Conservation (phyloP, 2,888 invertebrate genomes). For the Xanthostigma xanthostigma region DNA sequence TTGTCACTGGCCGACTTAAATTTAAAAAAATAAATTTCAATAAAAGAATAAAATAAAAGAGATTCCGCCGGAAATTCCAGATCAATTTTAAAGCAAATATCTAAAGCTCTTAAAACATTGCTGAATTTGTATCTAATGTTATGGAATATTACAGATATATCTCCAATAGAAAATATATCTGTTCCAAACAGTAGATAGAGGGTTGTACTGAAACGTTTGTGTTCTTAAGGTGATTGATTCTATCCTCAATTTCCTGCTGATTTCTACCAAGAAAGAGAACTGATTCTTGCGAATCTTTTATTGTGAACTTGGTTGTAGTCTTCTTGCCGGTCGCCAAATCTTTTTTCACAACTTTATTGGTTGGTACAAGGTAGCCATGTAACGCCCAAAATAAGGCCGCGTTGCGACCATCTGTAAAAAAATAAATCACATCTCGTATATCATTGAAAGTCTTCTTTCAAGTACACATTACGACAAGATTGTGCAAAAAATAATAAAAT, state of each 20-base stretch:
- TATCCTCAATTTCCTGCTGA: slow-evolving; percentile 4
- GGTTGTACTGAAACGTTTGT: slow-evolving; percentile 6
- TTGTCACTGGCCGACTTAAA: too few species aligned
- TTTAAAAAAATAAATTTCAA: too few species aligned
- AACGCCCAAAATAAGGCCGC: slow-evolving; percentile 8
- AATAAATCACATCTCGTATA: background rate
- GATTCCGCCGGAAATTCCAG: background rate
- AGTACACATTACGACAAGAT: too few species aligned
- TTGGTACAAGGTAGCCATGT: slow-evolving; percentile 13
- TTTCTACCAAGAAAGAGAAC: slow-evolving; percentile 3
- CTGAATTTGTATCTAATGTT: slow-evolving; percentile 5
- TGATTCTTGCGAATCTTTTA: slow-evolving; percentile 9
- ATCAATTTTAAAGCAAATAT: slow-evolving; percentile 9
- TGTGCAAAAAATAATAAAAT: too few species aligned
- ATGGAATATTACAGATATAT: slow-evolving; percentile 6
- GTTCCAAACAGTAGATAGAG: slow-evolving; percentile 6
- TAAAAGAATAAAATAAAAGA: too few species aligned
- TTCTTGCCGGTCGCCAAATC: slow-evolving; percentile 5
- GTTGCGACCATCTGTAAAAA: slow-evolving; percentile 8
- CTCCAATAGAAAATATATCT: slow-evolving; percentile 4
- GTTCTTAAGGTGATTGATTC: background rate
- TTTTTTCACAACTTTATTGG: slow-evolving; percentile 6
- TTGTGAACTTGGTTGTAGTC: slow-evolving; percentile 10
- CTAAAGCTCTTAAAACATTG: slow-evolving; percentile 8
- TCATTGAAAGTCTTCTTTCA: too few species aligned